phyloP scores from a whole-genome alignment of 2,888 invertebrate species.

The Rhamnusium bicolor region DNA sequence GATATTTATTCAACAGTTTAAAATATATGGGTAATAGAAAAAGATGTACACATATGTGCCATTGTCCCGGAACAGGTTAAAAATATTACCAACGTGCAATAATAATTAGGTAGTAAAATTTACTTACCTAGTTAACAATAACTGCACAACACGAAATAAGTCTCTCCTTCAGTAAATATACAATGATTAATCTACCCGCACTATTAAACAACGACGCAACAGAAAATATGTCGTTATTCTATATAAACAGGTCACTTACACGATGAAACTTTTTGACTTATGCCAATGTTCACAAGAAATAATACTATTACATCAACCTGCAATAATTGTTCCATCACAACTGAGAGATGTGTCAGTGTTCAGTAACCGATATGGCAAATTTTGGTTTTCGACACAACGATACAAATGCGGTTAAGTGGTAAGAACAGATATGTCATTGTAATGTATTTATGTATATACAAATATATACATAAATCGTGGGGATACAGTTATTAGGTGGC shows the following conservation, averaged over 20 bases:
- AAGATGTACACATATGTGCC: no score
- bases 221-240: slow-evolving; percentile 8
- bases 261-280: slow-evolving; percentile 7
- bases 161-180: no score
- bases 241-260: background rate
- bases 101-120: no score
- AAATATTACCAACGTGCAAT: no score
- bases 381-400: background rate
- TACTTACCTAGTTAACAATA: slow-evolving; percentile 18
- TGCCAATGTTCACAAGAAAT: slow-evolving; percentile 8
- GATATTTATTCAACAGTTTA: no score
- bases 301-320: background rate
- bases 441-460: no score
- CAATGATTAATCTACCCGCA: no score
- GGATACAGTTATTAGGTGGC: no score
- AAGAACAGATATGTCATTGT: slow-evolving; percentile 8
- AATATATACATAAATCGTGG: no score
- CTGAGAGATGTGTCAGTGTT: slow-evolving; percentile 13
- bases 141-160: background rate
- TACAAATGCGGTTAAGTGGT: background rate
- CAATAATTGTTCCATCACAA: slow-evolving; percentile 12
- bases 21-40: no score
- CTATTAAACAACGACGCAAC: slow-evolving; percentile 9
- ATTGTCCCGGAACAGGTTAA: no score
- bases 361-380: slow-evolving; percentile 6